Base-by-base conservation (phyloP, 30 jellyfish, hydroid and myxozoan genomes). In the Aurelia aurita complex sp. Pacific region DNA sequence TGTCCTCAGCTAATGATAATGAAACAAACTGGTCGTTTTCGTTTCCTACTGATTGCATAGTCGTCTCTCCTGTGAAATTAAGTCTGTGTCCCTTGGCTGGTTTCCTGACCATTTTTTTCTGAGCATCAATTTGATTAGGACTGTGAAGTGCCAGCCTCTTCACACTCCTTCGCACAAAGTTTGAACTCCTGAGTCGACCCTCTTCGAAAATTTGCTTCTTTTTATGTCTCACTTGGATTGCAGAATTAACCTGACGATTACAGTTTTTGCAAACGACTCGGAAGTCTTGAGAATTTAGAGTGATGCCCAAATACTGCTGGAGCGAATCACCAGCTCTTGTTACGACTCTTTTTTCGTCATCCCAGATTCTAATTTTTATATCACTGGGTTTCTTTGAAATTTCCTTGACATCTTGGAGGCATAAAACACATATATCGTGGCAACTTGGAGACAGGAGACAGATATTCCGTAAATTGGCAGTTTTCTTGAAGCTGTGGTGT, bases 381-480 rank as follows among this genome's bases (percentile, higher is more conserved):
- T 69, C 79, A 32, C 79, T 29, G 79, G 79, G 79, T 69, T 69
- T 69, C 79, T 69, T 69, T 69, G 79, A 23, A 10, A 69, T 69
- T 23, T 10, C 53, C 79, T 69, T 69, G 79, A 69, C 53, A 69
- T 69, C 79, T 69, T 69, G 79, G 79, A 69, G 79, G 53, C 79
- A 69, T 29, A 69, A 69, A 62, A 69, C 79, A 69, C 79, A 69
- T 23, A 69, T 69, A 69, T 69, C 79, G 79, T 69, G 12, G 60
- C 60, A 69, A 69, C 79, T 69, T 69, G n/a, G n/a, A n/a, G n/a
- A n/a, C n/a, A n/a, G 79, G 79, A 69, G 79, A 69, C 53, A 69
- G 33, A 50, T 69, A 69, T 69, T 69, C 79, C 79, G 33, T 62
- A 69, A 69, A 69, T 10, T 69, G 60, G 53, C 79, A 50, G 79